These are phyloP conservation scores for Lineus longissimus DNA, from an alignment of 1,140 invertebrate genomes.

Conservation along the genomic window DNA sequence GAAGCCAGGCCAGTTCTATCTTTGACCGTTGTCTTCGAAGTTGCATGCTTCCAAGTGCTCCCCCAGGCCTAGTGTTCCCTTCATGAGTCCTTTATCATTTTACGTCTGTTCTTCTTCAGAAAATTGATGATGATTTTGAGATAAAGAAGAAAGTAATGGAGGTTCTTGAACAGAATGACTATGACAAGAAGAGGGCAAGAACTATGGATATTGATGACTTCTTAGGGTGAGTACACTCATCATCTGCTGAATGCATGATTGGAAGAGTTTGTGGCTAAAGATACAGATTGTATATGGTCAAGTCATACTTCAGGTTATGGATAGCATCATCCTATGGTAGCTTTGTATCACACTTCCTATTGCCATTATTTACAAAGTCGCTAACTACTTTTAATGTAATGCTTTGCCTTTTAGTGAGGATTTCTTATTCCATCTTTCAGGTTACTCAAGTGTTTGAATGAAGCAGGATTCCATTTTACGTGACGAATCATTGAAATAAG, in stretches of 20 bases:
- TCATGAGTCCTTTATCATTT: conserved; percentile 8
- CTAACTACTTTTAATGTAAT: no score
- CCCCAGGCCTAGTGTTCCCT: no score
- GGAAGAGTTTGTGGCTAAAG: not conserved
- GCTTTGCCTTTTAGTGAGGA: conserved; percentile 18
- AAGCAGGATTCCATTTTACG: conserved; percentile 84
- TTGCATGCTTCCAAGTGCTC: no score
- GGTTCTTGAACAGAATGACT: conserved; percentile 64
- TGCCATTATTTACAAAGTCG: no score
- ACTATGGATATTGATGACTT: conserved; percentile 97
- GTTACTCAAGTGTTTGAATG: conserved; percentile 81
- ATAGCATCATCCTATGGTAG: not conserved
- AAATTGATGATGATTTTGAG: conserved; percentile 74
- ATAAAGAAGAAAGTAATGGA: conserved; percentile 79
- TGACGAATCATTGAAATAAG: no score
- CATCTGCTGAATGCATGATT: conserved; percentile 1
- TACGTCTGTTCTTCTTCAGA: conserved; percentile 58
- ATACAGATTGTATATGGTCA: not conserved
- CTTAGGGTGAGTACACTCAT: conserved; percentile 62
- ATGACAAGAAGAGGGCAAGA: conserved; percentile 78
- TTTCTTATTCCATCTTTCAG: conserved; percentile 60
- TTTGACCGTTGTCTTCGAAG: no score
- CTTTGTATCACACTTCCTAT: no score
- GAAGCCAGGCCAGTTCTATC: no score
- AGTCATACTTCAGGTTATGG: not conserved